Percentiles rank a stretch among this genome's conserved stretches.
phyloP scores from a whole-genome alignment of 2,113 vertebrate species.

The Nycticebus coucang region DNA sequence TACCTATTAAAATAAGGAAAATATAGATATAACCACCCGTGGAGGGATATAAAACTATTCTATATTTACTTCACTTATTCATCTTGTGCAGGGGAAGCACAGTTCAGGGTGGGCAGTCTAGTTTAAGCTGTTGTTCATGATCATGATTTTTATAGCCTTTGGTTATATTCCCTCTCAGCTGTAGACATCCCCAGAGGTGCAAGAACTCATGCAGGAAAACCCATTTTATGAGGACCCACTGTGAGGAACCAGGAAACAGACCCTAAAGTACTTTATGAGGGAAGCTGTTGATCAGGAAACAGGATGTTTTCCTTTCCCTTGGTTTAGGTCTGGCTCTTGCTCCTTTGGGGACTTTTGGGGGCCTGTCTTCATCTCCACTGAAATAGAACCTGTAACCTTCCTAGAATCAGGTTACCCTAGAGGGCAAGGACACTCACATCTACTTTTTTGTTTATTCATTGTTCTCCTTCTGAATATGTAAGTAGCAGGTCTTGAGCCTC shows the following conservation, averaged over 20 bases:
- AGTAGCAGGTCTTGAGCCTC: background rate
- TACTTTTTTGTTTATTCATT: background rate
- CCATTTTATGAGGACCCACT: slow-evolving; percentile 52
- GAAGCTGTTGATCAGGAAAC: slow-evolving; percentile 54
- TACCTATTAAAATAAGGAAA: background rate
- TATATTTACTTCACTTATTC: background rate
- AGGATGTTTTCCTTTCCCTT: slow-evolving; percentile 51
- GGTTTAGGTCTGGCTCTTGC: background rate
- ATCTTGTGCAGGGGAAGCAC: background rate
- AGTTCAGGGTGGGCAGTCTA: background rate
- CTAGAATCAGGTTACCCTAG: background rate
- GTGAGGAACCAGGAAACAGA: slow-evolving; percentile 62
- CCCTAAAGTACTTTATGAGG: slow-evolving; percentile 14
- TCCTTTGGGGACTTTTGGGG: background rate
- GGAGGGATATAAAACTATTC: background rate
- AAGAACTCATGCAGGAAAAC: slow-evolving; percentile 43
- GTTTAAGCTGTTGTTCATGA: background rate
- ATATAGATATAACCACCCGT: background rate
- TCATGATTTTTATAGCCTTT: slow-evolving; percentile 35
- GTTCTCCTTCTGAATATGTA: background rate
- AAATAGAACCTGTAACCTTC: background rate
- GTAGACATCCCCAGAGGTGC: background rate
- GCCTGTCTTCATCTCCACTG: background rate
- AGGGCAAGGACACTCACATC: background rate
- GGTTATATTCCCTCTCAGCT: background rate